Evolutionary conservation across 2,888 invertebrate species (phyloP).

Genomic region (Eugnorisma glareosa): DNA sequence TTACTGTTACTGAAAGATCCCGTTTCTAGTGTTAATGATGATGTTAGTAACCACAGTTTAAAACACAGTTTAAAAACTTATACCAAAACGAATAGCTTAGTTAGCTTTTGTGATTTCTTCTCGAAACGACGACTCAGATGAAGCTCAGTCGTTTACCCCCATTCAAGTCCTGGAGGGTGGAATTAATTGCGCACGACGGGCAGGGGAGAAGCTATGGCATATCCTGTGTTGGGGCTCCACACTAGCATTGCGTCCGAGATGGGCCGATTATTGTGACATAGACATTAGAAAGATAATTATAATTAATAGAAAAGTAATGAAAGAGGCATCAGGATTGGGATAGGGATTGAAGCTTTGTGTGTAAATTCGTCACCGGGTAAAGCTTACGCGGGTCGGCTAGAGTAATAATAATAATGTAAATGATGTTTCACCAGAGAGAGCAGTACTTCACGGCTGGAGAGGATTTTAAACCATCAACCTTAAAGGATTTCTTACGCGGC

Average conservation of each 20-base stretch:
- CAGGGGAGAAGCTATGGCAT: neutral
- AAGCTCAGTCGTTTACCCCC: neutral
- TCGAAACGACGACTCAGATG: neutral
- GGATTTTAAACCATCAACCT: constrained; percentile 81
- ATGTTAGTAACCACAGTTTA: too few species aligned
- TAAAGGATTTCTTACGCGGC: constrained; percentile 84
- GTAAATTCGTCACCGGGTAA: neutral
- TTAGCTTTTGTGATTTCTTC: too few species aligned
- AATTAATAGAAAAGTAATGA: too few species aligned
- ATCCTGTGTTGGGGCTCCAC: neutral
- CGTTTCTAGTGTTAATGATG: too few species aligned
- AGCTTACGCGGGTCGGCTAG: neutral
- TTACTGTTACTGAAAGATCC: too few species aligned
- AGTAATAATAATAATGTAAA: neutral
- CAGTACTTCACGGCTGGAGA: constrained; percentile 80
- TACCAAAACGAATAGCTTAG: too few species aligned
- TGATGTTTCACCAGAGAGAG: constrained; percentile 72
- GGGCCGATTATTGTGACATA: too few species aligned
- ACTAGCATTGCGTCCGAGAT: too few species aligned
- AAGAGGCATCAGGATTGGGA: neutral
- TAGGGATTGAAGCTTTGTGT: neutral
- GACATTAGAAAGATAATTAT: too few species aligned
- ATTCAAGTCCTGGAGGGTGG: neutral
- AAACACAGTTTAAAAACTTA: too few species aligned
- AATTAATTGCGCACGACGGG: neutral